phyloP scores from a whole-genome alignment of 1,140 invertebrate species.

The Parasteatoda tepidariorum region DNA sequence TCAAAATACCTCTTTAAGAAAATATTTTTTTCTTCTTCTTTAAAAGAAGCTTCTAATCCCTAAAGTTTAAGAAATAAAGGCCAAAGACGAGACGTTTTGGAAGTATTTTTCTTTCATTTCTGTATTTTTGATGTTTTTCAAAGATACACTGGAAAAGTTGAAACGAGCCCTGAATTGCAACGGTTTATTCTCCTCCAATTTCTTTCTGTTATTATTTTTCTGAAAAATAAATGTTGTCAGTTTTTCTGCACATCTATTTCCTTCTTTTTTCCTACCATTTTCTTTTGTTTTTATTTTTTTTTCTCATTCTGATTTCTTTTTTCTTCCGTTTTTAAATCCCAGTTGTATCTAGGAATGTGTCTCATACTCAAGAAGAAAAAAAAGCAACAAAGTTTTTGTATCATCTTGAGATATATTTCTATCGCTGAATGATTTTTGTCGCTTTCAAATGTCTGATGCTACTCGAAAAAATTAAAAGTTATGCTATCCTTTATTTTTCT shows the following conservation, averaged over 20 bases:
- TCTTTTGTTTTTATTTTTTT: slow-evolving; percentile 1
- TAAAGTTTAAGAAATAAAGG: slow-evolving; percentile 2
- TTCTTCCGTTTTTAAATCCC: no score
- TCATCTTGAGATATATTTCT: no score
- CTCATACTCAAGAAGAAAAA: no score
- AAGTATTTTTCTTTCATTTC: background rate
- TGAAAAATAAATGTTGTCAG: slow-evolving; percentile 29
- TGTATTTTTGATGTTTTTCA: background rate
- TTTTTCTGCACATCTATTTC: slow-evolving; percentile 30
- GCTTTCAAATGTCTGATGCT: no score
- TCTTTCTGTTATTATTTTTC: slow-evolving; percentile 13
- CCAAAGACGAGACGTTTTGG: background rate
- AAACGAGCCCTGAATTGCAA: background rate
- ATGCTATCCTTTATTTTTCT: no score
- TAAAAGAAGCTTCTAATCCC: slow-evolving; percentile 3
- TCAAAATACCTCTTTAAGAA: background rate
- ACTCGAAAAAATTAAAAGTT: no score
- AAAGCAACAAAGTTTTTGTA: no score
- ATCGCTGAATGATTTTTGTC: no score
- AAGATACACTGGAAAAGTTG: background rate
- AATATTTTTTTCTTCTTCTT: background rate
- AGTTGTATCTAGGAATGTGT: no score
- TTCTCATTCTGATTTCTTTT: no score
- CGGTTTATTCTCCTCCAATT: slow-evolving; percentile 11
- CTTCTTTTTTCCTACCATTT: background rate